Percentiles rank a stretch among this genome's conserved stretches.
phyloP scores from a whole-genome alignment of 2,888 invertebrate species.

The Smittia sp. region DNA sequence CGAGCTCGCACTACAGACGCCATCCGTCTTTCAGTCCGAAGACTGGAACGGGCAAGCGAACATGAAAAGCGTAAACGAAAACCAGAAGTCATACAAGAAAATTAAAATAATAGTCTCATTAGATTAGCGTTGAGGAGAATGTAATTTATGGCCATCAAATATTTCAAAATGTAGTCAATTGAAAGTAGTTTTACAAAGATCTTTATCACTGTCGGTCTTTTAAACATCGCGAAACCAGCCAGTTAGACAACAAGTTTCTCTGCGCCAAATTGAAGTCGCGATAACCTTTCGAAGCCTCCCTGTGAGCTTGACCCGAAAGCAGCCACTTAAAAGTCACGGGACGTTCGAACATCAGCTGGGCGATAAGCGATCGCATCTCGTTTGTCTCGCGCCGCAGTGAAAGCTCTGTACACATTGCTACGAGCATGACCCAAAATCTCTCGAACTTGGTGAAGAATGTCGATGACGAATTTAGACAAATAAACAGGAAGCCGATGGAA shows the following conservation, averaged over 20 bases:
- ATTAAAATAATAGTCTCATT: constrained; percentile 40
- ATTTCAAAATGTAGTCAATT: constrained; percentile 17
- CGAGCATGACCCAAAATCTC: neutral
- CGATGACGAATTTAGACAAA: constrained; percentile 20
- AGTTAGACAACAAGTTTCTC: neutral
- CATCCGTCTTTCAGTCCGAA: constrained; percentile 34
- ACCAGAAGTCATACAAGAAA: constrained; percentile 39
- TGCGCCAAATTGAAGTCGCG: constrained; percentile 1
- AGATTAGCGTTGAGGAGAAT: constrained; percentile 19
- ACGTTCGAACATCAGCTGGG: neutral
- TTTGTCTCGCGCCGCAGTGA: too few species aligned
- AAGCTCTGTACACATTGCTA: neutral
- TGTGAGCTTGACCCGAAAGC: neutral
- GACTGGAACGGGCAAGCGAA: constrained; percentile 16
- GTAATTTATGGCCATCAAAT: constrained; percentile 25
- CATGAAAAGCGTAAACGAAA: constrained; percentile 24
- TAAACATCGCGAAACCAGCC: neutral
- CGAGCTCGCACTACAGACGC: constrained; percentile 25
- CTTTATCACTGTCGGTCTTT: neutral
- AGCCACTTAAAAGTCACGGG: constrained; percentile 1
- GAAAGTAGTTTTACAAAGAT: neutral
- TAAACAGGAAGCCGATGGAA: constrained; percentile 31
- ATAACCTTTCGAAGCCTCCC: neutral
- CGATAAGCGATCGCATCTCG: constrained; percentile 5
- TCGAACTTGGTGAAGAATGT: neutral